Evolutionary conservation across 2,113 vertebrate genomes (phyloP).

Genomic region (Saguinus midas): DNA sequence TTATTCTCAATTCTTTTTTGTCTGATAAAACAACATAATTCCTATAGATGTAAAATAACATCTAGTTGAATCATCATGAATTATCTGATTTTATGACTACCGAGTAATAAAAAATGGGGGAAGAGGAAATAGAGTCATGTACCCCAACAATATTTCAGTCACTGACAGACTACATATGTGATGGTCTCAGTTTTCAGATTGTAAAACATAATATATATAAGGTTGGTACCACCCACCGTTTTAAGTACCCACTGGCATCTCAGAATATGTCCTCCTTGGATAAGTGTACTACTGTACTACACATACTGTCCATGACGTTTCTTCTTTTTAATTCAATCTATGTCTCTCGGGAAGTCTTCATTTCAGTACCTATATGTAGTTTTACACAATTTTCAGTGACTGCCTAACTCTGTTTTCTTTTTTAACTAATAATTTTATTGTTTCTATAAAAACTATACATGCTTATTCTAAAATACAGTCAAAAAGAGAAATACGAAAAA

Average conservation of each 20-base stretch:
- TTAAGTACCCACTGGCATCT: not conserved
- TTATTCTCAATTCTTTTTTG: not conserved
- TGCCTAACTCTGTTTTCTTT: not conserved
- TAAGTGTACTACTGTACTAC: not conserved
- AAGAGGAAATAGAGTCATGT: not conserved
- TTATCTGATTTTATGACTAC: not conserved
- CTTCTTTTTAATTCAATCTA: not conserved
- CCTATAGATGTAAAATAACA: not conserved
- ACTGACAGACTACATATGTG: not conserved
- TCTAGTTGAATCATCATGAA: not conserved
- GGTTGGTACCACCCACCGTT: not conserved
- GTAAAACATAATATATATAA: not conserved
- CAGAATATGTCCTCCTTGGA: not conserved
- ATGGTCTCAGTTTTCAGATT: not conserved
- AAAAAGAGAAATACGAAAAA: not conserved
- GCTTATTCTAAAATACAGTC: not conserved
- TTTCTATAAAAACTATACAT: slow-evolving; percentile 22
- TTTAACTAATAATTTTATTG: not conserved
- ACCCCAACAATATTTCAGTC: not conserved
- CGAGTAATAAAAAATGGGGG: not conserved
- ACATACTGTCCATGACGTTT: not conserved
- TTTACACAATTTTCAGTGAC: not conserved
- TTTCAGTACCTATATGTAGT: not conserved
- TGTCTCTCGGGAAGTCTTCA: not conserved
- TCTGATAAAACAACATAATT: not conserved